Percentiles rank a stretch among this genome's conserved stretches.
phyloP scores from a whole-genome alignment of 2,797 vertebrate genomes.

The Cichlasoma orientale region DNA sequence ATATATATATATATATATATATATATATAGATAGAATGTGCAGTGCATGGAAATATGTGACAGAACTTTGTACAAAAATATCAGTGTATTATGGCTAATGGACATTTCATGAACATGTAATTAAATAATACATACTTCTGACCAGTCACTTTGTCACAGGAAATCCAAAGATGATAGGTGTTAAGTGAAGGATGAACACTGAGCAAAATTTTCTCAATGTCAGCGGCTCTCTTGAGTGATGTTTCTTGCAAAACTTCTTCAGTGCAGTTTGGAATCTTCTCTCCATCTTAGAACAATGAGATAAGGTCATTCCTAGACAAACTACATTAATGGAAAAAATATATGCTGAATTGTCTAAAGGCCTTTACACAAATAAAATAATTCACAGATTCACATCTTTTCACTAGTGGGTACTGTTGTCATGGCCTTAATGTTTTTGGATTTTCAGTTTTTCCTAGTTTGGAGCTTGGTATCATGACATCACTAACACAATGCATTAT shows the following conservation, averaged over 20 bases:
- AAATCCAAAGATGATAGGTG: conserved; percentile 46
- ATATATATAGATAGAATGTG: background rate
- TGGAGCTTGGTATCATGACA: background rate
- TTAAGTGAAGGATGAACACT: conserved; percentile 50
- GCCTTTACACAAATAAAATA: background rate
- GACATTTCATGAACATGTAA: background rate
- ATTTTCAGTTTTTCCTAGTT: no score
- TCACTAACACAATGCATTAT: background rate
- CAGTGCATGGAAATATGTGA: background rate
- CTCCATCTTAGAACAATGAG: conserved; percentile 35
- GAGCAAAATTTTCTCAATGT: conserved; percentile 64
- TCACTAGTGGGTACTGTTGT: no score
- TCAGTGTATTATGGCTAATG: background rate
- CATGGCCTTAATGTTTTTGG: no score
- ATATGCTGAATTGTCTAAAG: background rate
- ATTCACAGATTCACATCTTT: no score
- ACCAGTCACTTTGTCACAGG: conserved; percentile 3
- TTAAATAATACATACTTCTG: conserved; percentile 45
- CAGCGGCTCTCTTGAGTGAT: conserved; percentile 38
- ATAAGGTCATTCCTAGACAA: background rate
- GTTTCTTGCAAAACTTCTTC: conserved; percentile 29
- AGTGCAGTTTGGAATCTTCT: conserved; percentile 61
- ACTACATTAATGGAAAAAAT: background rate
- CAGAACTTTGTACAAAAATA: no score
- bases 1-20: no score